Conservation (phyloP, 2,113 vertebrate species). For the Haliaeetus leucogaster region DNA sequence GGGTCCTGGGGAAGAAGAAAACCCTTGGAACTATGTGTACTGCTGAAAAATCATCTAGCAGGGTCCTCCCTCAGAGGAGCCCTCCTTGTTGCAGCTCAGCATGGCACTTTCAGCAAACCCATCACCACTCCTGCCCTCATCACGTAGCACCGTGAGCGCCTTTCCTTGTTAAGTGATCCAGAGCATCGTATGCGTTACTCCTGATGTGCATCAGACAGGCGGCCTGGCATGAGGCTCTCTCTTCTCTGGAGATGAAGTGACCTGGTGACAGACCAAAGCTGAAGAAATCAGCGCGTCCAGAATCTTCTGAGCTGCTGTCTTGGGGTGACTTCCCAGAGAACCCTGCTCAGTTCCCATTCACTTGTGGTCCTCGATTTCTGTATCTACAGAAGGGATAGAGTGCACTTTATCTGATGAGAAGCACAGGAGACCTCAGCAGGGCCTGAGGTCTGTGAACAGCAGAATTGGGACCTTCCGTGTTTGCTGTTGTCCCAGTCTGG, state of each 20-base stretch:
- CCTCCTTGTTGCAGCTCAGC: background rate
- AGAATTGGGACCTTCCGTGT: fast-evolving
- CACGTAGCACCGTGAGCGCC: fast-evolving
- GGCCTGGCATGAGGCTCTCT: background rate
- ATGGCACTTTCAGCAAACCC: background rate
- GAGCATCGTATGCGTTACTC: background rate
- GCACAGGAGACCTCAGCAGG: background rate
- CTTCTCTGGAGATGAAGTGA: background rate
- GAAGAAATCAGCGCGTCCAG: background rate
- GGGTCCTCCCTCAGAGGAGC: background rate
- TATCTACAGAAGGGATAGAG: background rate
- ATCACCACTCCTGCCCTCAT: background rate
- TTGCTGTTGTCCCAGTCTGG: background rate
- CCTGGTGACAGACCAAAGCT: background rate
- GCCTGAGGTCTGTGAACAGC: background rate
- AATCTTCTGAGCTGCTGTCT: background rate
- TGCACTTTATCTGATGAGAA: background rate
- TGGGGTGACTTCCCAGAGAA: background rate
- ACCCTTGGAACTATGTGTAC: background rate
- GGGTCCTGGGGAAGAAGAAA: background rate
- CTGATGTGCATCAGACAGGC: background rate
- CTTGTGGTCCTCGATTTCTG: fast-evolving
- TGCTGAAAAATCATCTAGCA: background rate
- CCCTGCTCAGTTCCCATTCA: background rate
- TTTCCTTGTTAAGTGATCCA: background rate